Conservation (phyloP, 2,113 vertebrate species). For the Glareola pratincola region DNA sequence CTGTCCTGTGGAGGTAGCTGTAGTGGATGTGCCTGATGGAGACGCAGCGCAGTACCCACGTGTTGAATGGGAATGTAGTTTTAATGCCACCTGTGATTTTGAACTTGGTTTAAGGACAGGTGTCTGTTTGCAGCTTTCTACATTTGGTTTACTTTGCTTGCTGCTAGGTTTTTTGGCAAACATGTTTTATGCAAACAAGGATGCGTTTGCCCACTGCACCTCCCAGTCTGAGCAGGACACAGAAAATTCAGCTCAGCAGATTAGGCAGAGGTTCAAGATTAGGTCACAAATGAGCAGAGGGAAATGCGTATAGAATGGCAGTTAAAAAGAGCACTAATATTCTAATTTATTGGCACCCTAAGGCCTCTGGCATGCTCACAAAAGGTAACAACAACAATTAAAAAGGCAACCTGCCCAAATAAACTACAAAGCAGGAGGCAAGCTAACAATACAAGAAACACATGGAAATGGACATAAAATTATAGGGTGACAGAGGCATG, state of each 20-base stretch:
- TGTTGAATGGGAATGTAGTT: neutral
- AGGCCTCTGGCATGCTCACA: neutral
- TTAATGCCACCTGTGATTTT: neutral
- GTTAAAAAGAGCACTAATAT: neutral
- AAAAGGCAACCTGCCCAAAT: neutral
- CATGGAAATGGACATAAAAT: neutral
- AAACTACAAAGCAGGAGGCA: neutral
- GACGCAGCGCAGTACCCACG: neutral
- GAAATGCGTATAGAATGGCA: neutral
- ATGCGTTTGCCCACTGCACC: neutral
- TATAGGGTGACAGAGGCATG: neutral
- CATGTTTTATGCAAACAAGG: neutral
- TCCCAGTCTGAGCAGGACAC: neutral
- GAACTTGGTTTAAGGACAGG: conserved; percentile 22
- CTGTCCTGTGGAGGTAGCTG: neutral
- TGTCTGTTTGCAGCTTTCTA: conserved; percentile 20
- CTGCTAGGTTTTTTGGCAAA: conserved; percentile 4
- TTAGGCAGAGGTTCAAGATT: conserved; percentile 1
- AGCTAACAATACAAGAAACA: neutral
- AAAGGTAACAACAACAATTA: neutral
- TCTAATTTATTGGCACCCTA: neutral
- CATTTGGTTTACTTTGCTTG: conserved; percentile 4
- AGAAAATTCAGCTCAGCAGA: neutral
- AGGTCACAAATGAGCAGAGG: neutral
- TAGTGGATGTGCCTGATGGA: neutral